These are phyloP conservation scores for Hipposideros larvatus DNA, from an alignment of 2,797 vertebrate genomes.

Conservation along the genomic window DNA sequence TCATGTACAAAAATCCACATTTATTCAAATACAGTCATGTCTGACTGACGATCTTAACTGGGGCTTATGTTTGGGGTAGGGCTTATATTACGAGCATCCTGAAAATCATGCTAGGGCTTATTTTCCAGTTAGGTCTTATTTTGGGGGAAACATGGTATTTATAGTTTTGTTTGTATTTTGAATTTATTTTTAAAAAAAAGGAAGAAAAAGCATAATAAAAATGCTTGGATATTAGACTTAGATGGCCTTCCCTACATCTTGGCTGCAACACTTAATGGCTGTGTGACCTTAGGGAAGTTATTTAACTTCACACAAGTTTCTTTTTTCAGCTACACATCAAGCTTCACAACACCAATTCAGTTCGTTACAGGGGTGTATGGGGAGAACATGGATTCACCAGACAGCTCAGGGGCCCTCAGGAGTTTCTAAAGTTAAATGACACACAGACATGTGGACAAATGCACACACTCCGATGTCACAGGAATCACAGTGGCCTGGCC, in stretches of 20 bases:
- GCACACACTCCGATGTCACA: background rate
- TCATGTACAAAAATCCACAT: too few species aligned
- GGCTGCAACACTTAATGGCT: background rate
- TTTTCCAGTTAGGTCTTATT: too few species aligned
- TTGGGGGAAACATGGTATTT: background rate
- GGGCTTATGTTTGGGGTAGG: too few species aligned
- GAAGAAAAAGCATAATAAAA: background rate
- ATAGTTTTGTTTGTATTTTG: slow-evolving; percentile 5
- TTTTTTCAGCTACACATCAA: background rate
- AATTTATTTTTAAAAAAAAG: background rate
- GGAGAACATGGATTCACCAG: background rate
- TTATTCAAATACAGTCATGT: too few species aligned
- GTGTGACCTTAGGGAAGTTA: background rate
- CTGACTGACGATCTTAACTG: too few species aligned
- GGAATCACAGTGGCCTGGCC: background rate
- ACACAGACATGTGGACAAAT: background rate
- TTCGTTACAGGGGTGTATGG: background rate
- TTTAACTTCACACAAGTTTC: background rate
- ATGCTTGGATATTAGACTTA: background rate
- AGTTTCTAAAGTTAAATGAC: background rate
- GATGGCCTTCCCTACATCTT: background rate
- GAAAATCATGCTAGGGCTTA: too few species aligned
- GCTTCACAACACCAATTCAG: background rate
- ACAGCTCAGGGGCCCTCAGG: background rate
- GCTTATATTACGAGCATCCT: too few species aligned